phyloP scores from a whole-genome alignment of 1,140 invertebrate genomes.

The Zophobas atratus region DNA sequence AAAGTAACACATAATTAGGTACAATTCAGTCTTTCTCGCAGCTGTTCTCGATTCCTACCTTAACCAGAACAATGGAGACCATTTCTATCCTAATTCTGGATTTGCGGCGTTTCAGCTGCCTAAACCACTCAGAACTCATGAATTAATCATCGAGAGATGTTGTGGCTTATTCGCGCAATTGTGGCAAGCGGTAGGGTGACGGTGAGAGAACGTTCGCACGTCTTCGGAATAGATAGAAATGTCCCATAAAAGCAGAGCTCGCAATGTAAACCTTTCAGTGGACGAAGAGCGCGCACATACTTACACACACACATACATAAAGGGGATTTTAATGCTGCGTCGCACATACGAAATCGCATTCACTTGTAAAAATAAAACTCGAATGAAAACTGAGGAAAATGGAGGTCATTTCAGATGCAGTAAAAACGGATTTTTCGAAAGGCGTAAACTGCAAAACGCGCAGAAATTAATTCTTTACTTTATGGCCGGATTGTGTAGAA shows the following conservation, averaged over 20 bases:
- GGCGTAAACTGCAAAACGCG: slow-evolving; percentile 9
- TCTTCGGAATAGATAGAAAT: slow-evolving; percentile 62
- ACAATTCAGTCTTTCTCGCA: slow-evolving; percentile 51
- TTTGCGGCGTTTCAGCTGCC: slow-evolving; percentile 61
- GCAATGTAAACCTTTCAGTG: slow-evolving; percentile 52
- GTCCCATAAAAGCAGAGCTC: slow-evolving; percentile 55
- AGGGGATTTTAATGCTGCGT: slow-evolving; percentile 40
- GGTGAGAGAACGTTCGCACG: slow-evolving; percentile 57
- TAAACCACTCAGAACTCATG: slow-evolving; percentile 64
- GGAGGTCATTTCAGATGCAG: background rate
- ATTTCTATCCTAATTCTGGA: slow-evolving; percentile 64
- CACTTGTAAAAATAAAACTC: slow-evolving; percentile 31
- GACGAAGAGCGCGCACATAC: slow-evolving; percentile 17
- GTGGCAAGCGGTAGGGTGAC: slow-evolving; percentile 42
- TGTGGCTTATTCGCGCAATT: slow-evolving; percentile 63
- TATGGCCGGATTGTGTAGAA: background rate
- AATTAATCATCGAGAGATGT: slow-evolving; percentile 65
- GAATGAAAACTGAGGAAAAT: background rate
- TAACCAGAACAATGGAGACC: slow-evolving; percentile 59
- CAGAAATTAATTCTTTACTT: slow-evolving; percentile 10
- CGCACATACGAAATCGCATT: slow-evolving; percentile 43
- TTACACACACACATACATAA: slow-evolving; percentile 37
- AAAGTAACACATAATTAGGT: slow-evolving; percentile 20
- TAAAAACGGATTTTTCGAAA: slow-evolving; percentile 11
- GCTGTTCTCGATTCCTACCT: slow-evolving; percentile 59